phyloP scores from a whole-genome alignment of 1,140 invertebrate genomes.

The Cotesia vestalis region DNA sequence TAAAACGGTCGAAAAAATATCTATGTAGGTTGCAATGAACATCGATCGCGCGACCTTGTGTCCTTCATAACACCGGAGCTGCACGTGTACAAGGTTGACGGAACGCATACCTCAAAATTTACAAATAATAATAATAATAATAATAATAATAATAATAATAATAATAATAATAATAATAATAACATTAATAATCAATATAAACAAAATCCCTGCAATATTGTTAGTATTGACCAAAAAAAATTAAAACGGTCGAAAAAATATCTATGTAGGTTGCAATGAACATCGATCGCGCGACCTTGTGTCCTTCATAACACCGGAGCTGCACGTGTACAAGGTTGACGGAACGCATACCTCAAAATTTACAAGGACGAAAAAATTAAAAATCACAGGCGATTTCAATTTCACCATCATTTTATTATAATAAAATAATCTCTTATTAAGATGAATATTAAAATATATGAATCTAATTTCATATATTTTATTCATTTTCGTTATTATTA shows the following conservation, averaged over 20 bases:
- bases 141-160: too few species aligned
- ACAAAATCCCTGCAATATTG: too few species aligned
- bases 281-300: not conserved
- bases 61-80: not conserved
- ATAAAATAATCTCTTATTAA: too few species aligned
- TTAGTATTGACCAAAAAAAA: not conserved
- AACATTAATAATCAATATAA: too few species aligned
- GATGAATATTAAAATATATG: too few species aligned
- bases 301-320: not conserved
- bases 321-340: not conserved
- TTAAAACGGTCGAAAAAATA: not conserved
- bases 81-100: not conserved
- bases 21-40: constrained; percentile 1
- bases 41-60: not conserved
- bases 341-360: not conserved
- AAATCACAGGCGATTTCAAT: not conserved
- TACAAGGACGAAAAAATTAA: not conserved
- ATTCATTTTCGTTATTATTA: too few species aligned
- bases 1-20: not conserved
- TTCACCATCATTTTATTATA: too few species aligned
- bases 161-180: too few species aligned
- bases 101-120: not conserved
- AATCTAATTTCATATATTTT: too few species aligned
- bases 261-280: constrained; percentile 1
- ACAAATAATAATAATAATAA: not conserved